Percentiles rank a stretch among this genome's conserved stretches.
phyloP scores from a whole-genome alignment of 2,797 vertebrate genomes.

The Sebastolobus altivelis region DNA sequence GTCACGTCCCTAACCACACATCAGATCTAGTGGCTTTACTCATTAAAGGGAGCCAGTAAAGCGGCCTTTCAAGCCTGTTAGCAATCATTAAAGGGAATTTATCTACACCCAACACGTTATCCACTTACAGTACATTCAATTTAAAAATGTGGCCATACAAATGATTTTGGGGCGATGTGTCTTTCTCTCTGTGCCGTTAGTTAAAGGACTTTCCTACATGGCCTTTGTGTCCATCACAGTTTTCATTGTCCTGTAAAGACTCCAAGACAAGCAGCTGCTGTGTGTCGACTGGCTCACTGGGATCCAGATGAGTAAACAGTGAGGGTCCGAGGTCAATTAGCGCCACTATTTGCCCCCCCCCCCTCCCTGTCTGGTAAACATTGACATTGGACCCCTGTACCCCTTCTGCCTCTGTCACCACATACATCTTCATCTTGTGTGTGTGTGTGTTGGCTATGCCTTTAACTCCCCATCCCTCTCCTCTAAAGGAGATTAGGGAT shows the following conservation, averaged over 20 bases:
- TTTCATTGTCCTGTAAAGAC: not conserved
- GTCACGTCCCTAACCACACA: not conserved
- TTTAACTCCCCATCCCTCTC: not conserved
- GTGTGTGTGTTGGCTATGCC: not conserved
- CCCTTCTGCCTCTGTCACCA: slow-evolving; percentile 48
- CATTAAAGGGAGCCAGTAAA: not conserved
- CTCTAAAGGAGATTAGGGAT: not conserved
- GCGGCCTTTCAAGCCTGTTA: not conserved
- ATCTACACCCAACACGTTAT: not conserved
- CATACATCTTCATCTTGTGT: slow-evolving; percentile 39
- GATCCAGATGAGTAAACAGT: slow-evolving; percentile 53
- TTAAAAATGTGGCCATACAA: no score
- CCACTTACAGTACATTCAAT: not conserved
- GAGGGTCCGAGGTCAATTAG: slow-evolving; percentile 60
- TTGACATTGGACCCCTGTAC: slow-evolving; percentile 58
- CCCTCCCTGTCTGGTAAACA: slow-evolving; percentile 58
- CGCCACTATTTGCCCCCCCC: slow-evolving; percentile 47
- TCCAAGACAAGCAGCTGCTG: slow-evolving; percentile 20
- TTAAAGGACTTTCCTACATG: not conserved
- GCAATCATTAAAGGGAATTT: not conserved
- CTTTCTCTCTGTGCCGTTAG: no score
- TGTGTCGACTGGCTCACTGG: not conserved
- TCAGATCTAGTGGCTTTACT: not conserved
- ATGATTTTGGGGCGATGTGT: no score
- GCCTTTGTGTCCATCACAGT: not conserved